phyloP scores from a whole-genome alignment of 2,888 invertebrate species.

The Diaprepes abbreviatus region DNA sequence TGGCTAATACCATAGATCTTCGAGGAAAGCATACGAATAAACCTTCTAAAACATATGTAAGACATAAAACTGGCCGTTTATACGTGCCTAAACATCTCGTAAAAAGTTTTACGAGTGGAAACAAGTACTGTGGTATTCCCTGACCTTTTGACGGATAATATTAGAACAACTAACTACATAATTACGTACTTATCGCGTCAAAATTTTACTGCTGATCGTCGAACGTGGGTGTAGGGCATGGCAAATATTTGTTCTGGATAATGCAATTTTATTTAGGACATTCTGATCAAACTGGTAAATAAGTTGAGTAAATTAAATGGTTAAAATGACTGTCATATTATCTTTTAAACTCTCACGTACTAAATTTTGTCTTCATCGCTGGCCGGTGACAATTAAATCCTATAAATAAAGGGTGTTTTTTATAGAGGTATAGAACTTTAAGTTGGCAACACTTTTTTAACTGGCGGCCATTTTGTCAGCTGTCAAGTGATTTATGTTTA shows the following conservation, averaged over 20 bases:
- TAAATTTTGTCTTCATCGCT: no score
- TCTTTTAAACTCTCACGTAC: no score
- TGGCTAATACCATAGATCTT: neutral
- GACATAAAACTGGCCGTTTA: neutral
- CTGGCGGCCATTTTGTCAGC: no score
- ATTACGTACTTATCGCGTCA: neutral
- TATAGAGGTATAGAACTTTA: no score
- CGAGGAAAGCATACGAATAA: neutral
- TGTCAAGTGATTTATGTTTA: no score
- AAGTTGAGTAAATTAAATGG: no score
- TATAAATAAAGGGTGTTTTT: no score
- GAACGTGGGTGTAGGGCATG: slow-evolving; percentile 7
- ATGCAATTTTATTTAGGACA: slow-evolving; percentile 5
- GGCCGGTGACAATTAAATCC: no score
- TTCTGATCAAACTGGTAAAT: neutral
- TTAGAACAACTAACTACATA: neutral
- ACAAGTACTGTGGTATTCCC: neutral
- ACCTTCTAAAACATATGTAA: neutral
- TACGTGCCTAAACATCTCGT: neutral
- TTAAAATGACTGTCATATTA: no score
- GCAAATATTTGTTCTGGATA: slow-evolving; percentile 2
- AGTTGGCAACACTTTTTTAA: no score
- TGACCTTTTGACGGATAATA: slow-evolving; percentile 13
- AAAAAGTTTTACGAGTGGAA: slow-evolving; percentile 5
- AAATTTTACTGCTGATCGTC: neutral